phyloP scores from a whole-genome alignment of 2,797 vertebrate species.

The Graptemys geographica region DNA sequence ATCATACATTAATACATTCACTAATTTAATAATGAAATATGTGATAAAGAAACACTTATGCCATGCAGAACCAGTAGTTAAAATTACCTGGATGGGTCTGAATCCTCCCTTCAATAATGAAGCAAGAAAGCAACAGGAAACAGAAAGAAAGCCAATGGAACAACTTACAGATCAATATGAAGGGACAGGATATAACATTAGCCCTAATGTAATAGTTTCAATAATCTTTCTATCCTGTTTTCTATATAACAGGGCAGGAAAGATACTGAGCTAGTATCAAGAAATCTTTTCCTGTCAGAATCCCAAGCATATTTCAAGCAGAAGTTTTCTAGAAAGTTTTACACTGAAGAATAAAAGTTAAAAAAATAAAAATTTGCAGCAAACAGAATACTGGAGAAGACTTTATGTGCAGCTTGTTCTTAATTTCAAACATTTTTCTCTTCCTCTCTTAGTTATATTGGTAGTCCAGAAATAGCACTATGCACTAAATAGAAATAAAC shows the following conservation, averaged over 20 bases:
- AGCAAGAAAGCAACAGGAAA: conserved; percentile 93
- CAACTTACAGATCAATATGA: conserved; percentile 85
- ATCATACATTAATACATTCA: neutral
- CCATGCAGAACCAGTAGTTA: conserved; percentile 83
- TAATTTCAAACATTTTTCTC: neutral
- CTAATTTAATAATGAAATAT: neutral
- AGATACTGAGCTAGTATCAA: conserved; percentile 13
- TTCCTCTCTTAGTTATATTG: neutral
- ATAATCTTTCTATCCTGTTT: conserved; percentile 14
- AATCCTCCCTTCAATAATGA: conserved; percentile 99
- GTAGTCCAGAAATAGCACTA: neutral
- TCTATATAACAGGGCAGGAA: neutral
- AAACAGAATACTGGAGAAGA: neutral
- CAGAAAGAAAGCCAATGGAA: conserved; percentile 96
- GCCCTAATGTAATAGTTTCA: conserved; percentile 68
- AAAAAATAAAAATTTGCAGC: neutral
- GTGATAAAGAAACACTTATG: conserved; percentile 66
- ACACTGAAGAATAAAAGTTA: neutral
- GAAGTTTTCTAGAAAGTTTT: conserved; percentile 29
- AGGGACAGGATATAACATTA: conserved; percentile 80
- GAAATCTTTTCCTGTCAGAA: conserved; percentile 26
- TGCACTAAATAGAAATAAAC: neutral
- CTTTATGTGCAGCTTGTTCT: neutral
- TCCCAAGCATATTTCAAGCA: neutral
- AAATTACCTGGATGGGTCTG: conserved; percentile 94